Evolutionary conservation across 2,888 invertebrate species (phyloP).

Genomic region (Nomada ruficornis): DNA sequence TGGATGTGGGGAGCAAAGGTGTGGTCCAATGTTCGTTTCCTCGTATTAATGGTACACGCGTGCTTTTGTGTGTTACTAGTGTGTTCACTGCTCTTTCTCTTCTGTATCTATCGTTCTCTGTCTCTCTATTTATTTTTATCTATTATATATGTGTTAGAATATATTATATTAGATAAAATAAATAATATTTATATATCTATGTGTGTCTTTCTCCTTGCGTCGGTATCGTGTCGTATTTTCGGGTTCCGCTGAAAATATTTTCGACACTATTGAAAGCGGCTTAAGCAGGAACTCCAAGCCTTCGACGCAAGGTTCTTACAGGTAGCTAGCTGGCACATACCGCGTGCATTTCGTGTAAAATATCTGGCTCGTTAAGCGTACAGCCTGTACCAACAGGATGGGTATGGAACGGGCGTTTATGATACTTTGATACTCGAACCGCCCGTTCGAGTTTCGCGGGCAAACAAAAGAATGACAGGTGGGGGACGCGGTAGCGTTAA

Average conservation of each 20-base stretch:
- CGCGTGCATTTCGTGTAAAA: background rate
- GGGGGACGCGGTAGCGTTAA: background rate
- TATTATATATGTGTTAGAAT: too few species aligned
- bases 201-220: background rate
- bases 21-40: slow-evolving; percentile 24
- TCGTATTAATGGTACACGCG: slow-evolving; percentile 3
- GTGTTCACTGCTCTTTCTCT: background rate
- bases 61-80: background rate
- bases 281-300: slow-evolving; percentile 16
- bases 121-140: too few species aligned
- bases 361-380: slow-evolving; percentile 6
- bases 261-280: slow-evolving; percentile 13
- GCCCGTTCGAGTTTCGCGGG: slow-evolving; percentile 9
- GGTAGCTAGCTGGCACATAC: background rate
- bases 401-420: background rate
- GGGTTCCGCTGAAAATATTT: slow-evolving; percentile 25
- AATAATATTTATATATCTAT: too few species aligned
- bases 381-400: background rate
- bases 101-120: background rate
- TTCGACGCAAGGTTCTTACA: background rate
- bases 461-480: slow-evolving; percentile 28
- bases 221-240: background rate
- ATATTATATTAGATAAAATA: too few species aligned
- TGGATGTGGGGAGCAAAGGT: slow-evolving; percentile 15
- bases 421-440: slow-evolving; percentile 17